Percentiles rank a stretch among this genome's conserved stretches.
Conservation (phyloP, 2,113 vertebrate genomes). For the Abramis brama region DNA sequence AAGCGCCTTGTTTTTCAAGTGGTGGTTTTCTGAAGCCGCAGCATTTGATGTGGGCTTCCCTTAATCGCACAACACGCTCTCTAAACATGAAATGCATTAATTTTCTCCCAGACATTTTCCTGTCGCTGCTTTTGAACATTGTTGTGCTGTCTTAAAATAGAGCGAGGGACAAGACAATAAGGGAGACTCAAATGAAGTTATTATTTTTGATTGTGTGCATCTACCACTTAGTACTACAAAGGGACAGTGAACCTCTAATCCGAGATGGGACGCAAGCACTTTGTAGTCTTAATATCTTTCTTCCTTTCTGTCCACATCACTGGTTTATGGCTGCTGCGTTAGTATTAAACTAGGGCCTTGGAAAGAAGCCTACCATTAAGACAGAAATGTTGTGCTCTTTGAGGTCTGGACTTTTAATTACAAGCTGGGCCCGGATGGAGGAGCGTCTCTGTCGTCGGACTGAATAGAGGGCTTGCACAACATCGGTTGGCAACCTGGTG, state of each 20-base stretch:
- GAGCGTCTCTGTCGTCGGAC: slow-evolving; percentile 69
- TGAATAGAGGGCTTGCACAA: slow-evolving; percentile 70
- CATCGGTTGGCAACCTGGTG: slow-evolving; percentile 69
- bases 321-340: slow-evolving; percentile 68
- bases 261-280: slow-evolving; percentile 69
- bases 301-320: slow-evolving; percentile 72
- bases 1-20: slow-evolving; percentile 76
- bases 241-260: slow-evolving; percentile 72
- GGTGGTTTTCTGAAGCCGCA: slow-evolving; percentile 72
- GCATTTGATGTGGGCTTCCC: slow-evolving; percentile 75
- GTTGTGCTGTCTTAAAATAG: slow-evolving; percentile 67
- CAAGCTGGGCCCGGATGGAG: slow-evolving; percentile 65
- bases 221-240: slow-evolving; percentile 74
- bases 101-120: slow-evolving; percentile 63
- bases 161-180: slow-evolving; percentile 66
- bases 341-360: slow-evolving; percentile 72
- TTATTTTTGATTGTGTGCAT: slow-evolving; percentile 70
- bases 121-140: slow-evolving; percentile 67
- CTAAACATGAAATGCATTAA: slow-evolving; percentile 76
- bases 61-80: slow-evolving; percentile 79
- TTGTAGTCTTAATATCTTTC: slow-evolving; percentile 76
- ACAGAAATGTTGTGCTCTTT: slow-evolving; percentile 72
- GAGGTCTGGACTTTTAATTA: slow-evolving; percentile 76
- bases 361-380: slow-evolving; percentile 74
- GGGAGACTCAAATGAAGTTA: slow-evolving; percentile 71